phyloP scores from a whole-genome alignment of 2,797 vertebrate species.

The Cheirogaleus major region DNA sequence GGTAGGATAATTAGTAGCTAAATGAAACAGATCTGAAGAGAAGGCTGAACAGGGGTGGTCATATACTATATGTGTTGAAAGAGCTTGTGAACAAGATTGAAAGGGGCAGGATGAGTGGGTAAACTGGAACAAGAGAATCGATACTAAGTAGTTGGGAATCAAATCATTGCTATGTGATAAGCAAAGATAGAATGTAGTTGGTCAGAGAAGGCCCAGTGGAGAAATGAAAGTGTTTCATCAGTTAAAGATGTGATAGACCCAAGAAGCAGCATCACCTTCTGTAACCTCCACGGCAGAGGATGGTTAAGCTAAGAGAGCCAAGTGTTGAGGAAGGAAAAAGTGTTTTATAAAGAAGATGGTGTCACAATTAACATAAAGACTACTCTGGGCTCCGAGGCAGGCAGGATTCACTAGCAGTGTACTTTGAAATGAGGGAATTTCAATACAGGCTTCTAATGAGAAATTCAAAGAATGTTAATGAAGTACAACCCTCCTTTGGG shows the following conservation, averaged over 20 bases:
- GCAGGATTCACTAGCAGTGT: background rate
- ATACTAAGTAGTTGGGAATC: rapidly evolving
- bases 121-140: background rate
- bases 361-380: background rate
- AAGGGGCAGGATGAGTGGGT: background rate
- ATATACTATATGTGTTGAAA: background rate
- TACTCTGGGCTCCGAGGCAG: background rate
- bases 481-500: background rate
- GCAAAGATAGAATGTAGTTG: background rate
- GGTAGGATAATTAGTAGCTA: background rate
- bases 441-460: background rate
- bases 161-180: background rate
- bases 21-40: background rate
- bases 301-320: background rate
- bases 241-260: background rate
- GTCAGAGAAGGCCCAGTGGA: conserved; percentile 1
- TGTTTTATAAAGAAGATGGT: background rate
- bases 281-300: background rate
- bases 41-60: background rate
- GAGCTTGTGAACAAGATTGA: background rate
- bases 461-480: background rate
- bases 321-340: background rate
- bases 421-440: conserved; percentile 6
- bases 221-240: background rate
- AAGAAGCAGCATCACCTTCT: background rate